phyloP scores from a whole-genome alignment of 2,113 vertebrate species.

The Salvator merianae region DNA sequence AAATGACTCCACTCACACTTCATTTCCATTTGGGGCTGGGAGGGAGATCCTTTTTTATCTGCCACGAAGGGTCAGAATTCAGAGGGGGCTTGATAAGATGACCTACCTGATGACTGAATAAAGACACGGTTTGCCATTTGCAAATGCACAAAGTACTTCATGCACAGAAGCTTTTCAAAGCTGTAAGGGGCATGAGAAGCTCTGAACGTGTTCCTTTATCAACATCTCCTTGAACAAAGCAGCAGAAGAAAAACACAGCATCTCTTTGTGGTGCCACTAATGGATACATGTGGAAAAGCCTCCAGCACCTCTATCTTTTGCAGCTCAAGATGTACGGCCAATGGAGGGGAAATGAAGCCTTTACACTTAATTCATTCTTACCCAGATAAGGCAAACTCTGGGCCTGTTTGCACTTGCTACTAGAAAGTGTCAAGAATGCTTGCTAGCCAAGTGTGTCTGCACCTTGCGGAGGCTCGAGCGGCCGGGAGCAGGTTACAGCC shows the following conservation, averaged over 20 bases:
- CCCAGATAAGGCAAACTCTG: neutral
- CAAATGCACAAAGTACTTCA: conserved; percentile 35
- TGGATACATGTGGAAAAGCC: conserved; percentile 34
- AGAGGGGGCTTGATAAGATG: conserved; percentile 17
- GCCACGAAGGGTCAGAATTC: conserved; percentile 7
- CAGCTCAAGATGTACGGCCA: neutral
- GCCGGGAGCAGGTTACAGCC: no score
- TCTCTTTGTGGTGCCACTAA: conserved; percentile 5
- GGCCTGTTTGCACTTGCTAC: no score
- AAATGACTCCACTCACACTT: neutral
- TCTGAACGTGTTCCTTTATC: conserved; percentile 30
- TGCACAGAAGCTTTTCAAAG: conserved; percentile 45
- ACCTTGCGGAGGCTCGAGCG: no score
- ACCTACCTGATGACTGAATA: conserved; percentile 18
- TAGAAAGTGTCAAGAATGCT: no score
- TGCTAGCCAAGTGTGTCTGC: no score
- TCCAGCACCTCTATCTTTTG: neutral
- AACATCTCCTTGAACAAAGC: conserved; percentile 21
- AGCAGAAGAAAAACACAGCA: conserved; percentile 39
- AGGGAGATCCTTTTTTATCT: conserved; percentile 37
- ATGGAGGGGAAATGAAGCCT: neutral
- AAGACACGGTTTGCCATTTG: neutral
- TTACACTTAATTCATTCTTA: neutral
- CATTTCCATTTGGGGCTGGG: conserved; percentile 10
- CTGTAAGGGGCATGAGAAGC: conserved; percentile 5